Evolutionary conservation across 1,140 invertebrate genomes (phyloP).

Genomic region (Eubasilissa regina): DNA sequence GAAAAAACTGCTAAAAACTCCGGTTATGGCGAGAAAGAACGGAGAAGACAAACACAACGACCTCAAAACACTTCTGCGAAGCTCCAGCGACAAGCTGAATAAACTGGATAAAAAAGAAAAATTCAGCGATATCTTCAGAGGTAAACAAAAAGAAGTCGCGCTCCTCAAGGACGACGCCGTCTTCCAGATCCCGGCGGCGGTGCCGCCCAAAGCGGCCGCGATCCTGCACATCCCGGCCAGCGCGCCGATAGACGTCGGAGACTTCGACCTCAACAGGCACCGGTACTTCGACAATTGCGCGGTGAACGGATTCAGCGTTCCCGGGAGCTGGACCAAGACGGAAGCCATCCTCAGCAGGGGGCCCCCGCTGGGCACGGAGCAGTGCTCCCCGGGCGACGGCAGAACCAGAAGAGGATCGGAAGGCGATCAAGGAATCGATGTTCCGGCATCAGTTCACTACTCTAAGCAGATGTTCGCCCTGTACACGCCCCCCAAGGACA

Average conservation of each 20-base stretch:
- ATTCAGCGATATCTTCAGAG: conserved; percentile 68
- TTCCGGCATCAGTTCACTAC: not conserved
- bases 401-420: conserved; percentile 53
- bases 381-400: conserved; percentile 60
- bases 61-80: conserved; percentile 66
- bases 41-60: conserved; percentile 61
- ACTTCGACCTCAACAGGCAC: conserved; percentile 31
- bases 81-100: conserved; percentile 63
- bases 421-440: conserved; percentile 39
- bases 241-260: conserved; percentile 18
- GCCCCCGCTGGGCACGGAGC: conserved; percentile 55
- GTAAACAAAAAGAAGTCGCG: conserved; percentile 65
- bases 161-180: conserved; percentile 61
- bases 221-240: conserved; percentile 71
- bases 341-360: conserved; percentile 63
- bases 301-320: conserved; percentile 21
- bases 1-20: conserved; percentile 68
- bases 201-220: conserved; percentile 75
- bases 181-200: conserved; percentile 67
- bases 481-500: conserved; percentile 55
- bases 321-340: conserved; percentile 22
- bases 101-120: conserved; percentile 68
- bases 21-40: conserved; percentile 66
- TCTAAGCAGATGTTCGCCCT: conserved; percentile 53
- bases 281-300: conserved; percentile 26